Base-by-base conservation (phyloP, 1,140 invertebrate species). In the Halictus rubicundus region DNA sequence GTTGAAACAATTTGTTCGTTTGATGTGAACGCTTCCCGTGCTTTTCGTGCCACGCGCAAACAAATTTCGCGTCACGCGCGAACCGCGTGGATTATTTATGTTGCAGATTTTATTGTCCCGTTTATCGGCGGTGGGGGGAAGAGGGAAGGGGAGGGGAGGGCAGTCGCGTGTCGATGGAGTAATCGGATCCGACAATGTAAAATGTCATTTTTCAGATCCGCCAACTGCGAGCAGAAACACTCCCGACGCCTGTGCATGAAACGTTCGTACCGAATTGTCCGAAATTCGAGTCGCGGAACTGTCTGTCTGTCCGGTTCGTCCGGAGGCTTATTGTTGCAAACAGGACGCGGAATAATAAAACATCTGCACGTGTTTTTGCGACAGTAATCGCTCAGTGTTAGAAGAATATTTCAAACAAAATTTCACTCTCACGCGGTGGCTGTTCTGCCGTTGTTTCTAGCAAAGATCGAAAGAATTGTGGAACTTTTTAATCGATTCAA, bases 21-120 rank as follows among this genome's bases (percentile, higher is more conserved):
- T 68, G 52, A 84, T 76, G 52, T 27, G 57, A 42, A 60, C 42
- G 59, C 39, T 65, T 70, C 49, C 68, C 65, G 39, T 12, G 3
- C 39, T 46, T 59, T 73, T 65, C 72, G 42, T 42, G 39, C 68
- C n/a, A 1, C 46, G 27, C 52, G 37, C 61, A 78, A 76, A 84
- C 79, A 80, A 80, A 85, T 85, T 72, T 83, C 66, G 66, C 74
- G 78, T 80, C 71, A 80, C 57, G 65, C 32, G 37, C 71, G 71
- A 61, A 52, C 71, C 78, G 49, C 54, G 27, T 57, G 46, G 66
- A 80, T 78, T 75, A 83, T 83, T 84, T 79, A 72, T 79, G 71
- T 85, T 85, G 84, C 77, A 80, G 78, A 84, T 84, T 84, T 84
- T 79, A 84, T 84, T 84, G 82, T 80, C 71, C 65, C 79, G 77